Percentiles rank a stretch among this genome's conserved stretches.
Conservation (phyloP, 2,888 invertebrate genomes). For the Aricia artaxerxes region DNA sequence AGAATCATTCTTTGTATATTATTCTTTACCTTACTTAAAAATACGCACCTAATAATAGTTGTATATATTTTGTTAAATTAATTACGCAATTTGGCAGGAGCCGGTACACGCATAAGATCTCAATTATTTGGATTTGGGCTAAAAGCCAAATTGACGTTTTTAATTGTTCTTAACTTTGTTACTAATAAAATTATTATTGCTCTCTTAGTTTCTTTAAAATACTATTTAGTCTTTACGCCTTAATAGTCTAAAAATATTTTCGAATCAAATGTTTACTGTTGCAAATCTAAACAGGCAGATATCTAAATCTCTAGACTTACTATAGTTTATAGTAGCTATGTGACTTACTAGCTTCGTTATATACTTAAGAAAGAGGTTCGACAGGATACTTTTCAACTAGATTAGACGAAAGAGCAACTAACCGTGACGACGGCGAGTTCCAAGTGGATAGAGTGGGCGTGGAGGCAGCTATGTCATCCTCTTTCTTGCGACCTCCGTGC, state of each 20-base stretch:
- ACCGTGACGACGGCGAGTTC: conserved; percentile 82
- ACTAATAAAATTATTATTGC: neutral
- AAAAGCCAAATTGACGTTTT: conserved; percentile 21
- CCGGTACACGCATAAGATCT: conserved; percentile 29
- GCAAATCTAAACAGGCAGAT: neutral
- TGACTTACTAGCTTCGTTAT: neutral
- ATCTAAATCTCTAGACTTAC: neutral
- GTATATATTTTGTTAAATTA: conserved; percentile 26
- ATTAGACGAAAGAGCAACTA: conserved; percentile 43
- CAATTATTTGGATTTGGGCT: conserved; percentile 29
- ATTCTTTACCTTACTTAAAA: neutral
- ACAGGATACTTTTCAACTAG: neutral
- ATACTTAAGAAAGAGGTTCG: neutral
- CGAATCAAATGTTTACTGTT: neutral
- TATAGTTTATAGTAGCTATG: neutral
- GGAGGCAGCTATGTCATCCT: conserved; percentile 85
- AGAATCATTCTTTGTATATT: neutral
- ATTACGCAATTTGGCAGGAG: conserved; percentile 30
- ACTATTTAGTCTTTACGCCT: neutral
- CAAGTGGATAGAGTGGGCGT: conserved; percentile 88
- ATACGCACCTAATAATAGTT: conserved; percentile 26
- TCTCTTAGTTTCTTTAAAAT: neutral
- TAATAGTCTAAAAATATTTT: neutral
- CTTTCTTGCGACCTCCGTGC: conserved; percentile 88
- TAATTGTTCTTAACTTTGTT: conserved; percentile 26